Base-by-base conservation (phyloP, 1,140 invertebrate species). In the Tribolium madens region DNA sequence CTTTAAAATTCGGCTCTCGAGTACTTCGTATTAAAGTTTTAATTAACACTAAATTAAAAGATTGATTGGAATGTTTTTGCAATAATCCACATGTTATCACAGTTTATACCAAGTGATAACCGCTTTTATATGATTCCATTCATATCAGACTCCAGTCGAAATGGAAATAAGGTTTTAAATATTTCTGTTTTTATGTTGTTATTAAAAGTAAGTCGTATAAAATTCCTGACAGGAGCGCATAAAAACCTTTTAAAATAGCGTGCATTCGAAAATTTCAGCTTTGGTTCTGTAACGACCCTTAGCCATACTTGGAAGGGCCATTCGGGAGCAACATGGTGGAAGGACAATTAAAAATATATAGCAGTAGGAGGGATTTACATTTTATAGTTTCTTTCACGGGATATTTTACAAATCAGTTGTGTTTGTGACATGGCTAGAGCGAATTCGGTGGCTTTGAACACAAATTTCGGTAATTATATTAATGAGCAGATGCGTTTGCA, bases 321-420 rank as follows among this genome's bases (percentile, higher is more conserved):
- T 79, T 81, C 78, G 70, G 73, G 50, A 76, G 74, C 73, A 57
- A 76, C 76, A 79, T 78, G 80, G 80, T 76, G 75, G 81, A 80
- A 73, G 83, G 76, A 81, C 81, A 83, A 83, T 83, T 84, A 83
- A 84, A 83, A 81, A 80, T 83, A 82, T 81, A 81, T 81, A 60
- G 73, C 76, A 73, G 81, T 81, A 83, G 83, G 79, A 83, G 83
- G 83, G 82, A 82, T 79, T 80, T 80, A 73, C 75, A 80, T 81
- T 84, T 83, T 84, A 84, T 83, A 79, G 82, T 81, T 83, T 84
- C 76, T 76, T 81, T 81, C 76, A 64, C 76, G 33, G 80, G 75
- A 81, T 82, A 81, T 79, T 81, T 78, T 74, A 83, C 81, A 84
- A 83, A 84, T 83, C 83, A 84, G 83, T 84, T 78, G 76, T 78